Base-by-base conservation (phyloP, 2,888 invertebrate species). In the Napeogenes sylphis region DNA sequence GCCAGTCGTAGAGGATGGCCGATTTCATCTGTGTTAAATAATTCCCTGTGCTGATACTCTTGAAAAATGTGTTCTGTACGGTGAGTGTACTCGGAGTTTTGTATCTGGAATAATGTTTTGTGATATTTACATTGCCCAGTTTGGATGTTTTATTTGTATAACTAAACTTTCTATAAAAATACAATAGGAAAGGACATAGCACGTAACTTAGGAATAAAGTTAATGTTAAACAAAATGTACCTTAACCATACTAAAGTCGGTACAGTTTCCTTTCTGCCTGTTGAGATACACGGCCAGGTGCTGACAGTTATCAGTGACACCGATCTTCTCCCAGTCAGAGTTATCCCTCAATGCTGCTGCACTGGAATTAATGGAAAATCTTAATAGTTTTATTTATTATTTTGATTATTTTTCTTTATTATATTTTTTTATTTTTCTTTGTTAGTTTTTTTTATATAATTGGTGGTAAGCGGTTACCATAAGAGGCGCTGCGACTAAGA, bases 1-100 rank as follows among this genome's bases (percentile, higher is more conserved):
- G 83, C 76, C 2, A 97, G 91, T 46, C 91, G 86, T 46, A 97
- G 92, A 30, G 90, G 83, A 78, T 97, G 96, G 0, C 86, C 90
- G 13, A 97, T 74, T 0, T 82, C 81, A 0, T 93, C 94, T 10
- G 93, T 92, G 62, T 92, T 92, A 81, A 94, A 94, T 66, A 89
- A 67, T 45, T 71, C 73, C 53, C 71, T 74, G 70, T 83, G 79
- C 51, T 78, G 73, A 0, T 67, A 67, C 5, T 47, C 30, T 6
- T 10, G 45, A n/a, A 42, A 55, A 4, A 4, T 13, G 0, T 56
- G 30, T n/a, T 56, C 47, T 4, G 30, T 45, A 21, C 33, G 30
- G 55, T 4, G 51, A 8, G 32, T 65, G 64, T 77, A 75, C 4
- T 85, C 87, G 0, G 86, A 82, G 67, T 87, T 83, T 70, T 76